Evolutionary conservation across 2,888 invertebrate species (phyloP).

Genomic region (Apamea anceps): DNA sequence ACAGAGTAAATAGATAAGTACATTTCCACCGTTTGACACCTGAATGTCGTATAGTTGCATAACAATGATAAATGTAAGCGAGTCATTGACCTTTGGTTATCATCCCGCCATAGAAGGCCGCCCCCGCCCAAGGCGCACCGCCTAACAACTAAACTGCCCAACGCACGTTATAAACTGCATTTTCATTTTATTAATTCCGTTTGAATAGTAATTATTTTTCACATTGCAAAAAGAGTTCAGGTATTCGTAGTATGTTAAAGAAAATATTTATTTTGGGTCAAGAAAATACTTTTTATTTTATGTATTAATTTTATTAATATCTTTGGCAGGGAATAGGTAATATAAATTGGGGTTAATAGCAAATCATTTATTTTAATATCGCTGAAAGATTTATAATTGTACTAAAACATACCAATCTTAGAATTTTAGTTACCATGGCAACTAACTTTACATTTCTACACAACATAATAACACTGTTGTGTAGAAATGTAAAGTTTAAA

Average conservation of each 20-base stretch:
- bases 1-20: constrained; percentile 56
- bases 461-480: too few species aligned
- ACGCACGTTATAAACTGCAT: constrained; percentile 12
- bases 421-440: not conserved
- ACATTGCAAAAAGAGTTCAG: not conserved
- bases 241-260: not conserved
- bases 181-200: not conserved
- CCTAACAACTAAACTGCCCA: constrained; percentile 41
- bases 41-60: constrained; percentile 55
- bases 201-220: not conserved
- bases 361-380: constrained; percentile 40
- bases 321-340: constrained; percentile 26
- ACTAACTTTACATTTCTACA: too few species aligned
- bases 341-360: constrained; percentile 28
- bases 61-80: constrained; percentile 52
- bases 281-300: not conserved
- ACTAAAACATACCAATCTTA: not conserved
- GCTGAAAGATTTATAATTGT: constrained; percentile 30
- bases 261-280: constrained; percentile 1
- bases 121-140: constrained; percentile 56
- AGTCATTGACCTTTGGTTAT: constrained; percentile 58
- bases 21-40: constrained; percentile 52
- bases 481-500: not conserved
- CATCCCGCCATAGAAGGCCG: constrained; percentile 39
- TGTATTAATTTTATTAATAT: constrained; percentile 19